Percentiles rank a stretch among this genome's conserved stretches.
phyloP scores from a whole-genome alignment of 2,888 invertebrate genomes.

The Elysia crispata region DNA sequence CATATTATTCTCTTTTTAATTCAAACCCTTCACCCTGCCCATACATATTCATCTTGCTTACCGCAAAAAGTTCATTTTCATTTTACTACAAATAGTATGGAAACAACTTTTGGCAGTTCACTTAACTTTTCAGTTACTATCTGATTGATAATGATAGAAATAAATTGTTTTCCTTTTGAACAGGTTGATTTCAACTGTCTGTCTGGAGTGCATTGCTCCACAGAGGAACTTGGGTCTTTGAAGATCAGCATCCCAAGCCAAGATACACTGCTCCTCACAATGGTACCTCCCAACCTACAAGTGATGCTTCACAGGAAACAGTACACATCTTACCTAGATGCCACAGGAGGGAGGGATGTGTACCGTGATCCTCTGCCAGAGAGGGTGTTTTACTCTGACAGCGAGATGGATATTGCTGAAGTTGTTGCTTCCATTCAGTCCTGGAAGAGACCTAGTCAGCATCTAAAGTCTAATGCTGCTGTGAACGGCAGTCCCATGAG shows the following conservation, averaged over 20 bases:
- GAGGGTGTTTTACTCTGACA: conserved; percentile 60
- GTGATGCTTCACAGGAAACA: conserved; percentile 62
- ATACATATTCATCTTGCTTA: no score
- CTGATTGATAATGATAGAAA: no score
- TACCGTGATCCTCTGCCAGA: conserved; percentile 51
- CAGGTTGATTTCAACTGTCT: conserved; percentile 62
- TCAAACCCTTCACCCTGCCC: no score
- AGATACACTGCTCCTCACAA: conserved; percentile 66
- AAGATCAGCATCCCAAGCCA: conserved; percentile 66
- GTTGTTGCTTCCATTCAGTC: conserved; percentile 55
- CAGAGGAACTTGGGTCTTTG: conserved; percentile 60
- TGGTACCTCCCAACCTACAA: conserved; percentile 63
- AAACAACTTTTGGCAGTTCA: no score
- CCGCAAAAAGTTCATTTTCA: no score
- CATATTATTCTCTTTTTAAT: no score
- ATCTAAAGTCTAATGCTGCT: background rate
- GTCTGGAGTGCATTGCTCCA: conserved; percentile 61
- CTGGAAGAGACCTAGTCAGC: conserved; percentile 35
- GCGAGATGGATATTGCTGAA: conserved; percentile 62
- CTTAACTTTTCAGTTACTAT: no score
- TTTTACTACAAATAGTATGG: no score
- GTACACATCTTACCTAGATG: no score
- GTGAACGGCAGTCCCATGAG: background rate
- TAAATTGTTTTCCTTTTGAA: no score
- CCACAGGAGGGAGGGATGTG: conserved; percentile 41